A percentile compares a stretch with the other conserved stretches of the same genome.
phyloP scores from a whole-genome alignment of 2,888 invertebrate species.

The Platycnemis pennipes region DNA sequence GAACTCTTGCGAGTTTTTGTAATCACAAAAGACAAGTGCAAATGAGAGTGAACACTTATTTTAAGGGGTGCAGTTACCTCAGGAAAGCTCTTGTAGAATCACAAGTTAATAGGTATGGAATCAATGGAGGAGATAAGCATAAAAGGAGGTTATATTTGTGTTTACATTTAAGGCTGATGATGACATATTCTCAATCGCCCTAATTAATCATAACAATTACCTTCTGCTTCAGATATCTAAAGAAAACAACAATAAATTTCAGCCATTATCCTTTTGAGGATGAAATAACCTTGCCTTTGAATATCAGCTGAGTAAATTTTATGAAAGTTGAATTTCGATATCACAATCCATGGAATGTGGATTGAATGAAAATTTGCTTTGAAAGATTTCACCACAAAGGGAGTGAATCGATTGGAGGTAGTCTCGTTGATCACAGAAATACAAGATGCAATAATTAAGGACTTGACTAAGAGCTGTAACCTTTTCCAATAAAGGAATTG shows the following conservation, averaged over 20 bases:
- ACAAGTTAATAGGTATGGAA: slow-evolving; percentile 4
- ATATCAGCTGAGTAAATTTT: slow-evolving; percentile 48
- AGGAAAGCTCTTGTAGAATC: slow-evolving; percentile 12
- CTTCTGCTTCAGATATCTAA: slow-evolving; percentile 41
- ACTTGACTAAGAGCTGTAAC: background rate
- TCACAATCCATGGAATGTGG: background rate
- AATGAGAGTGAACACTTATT: slow-evolving; percentile 20
- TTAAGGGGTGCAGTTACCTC: background rate
- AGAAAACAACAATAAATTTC: slow-evolving; percentile 41
- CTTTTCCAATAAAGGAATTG: background rate
- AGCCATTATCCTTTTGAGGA: background rate
- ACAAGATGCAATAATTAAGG: background rate
- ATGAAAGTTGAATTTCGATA: background rate
- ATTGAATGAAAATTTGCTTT: background rate
- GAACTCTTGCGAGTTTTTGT: slow-evolving; percentile 14
- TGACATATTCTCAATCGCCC: slow-evolving; percentile 48
- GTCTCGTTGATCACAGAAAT: background rate
- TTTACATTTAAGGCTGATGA: slow-evolving; percentile 30
- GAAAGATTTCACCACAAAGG: background rate
- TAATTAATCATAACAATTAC: slow-evolving; percentile 50
- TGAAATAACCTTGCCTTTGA: slow-evolving; percentile 13
- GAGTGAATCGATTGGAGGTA: background rate
- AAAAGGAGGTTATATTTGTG: background rate
- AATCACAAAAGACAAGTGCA: slow-evolving; percentile 17
- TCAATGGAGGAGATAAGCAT: background rate